Conservation (phyloP, 2,113 vertebrate genomes). For the Oncorhynchus keta region DNA sequence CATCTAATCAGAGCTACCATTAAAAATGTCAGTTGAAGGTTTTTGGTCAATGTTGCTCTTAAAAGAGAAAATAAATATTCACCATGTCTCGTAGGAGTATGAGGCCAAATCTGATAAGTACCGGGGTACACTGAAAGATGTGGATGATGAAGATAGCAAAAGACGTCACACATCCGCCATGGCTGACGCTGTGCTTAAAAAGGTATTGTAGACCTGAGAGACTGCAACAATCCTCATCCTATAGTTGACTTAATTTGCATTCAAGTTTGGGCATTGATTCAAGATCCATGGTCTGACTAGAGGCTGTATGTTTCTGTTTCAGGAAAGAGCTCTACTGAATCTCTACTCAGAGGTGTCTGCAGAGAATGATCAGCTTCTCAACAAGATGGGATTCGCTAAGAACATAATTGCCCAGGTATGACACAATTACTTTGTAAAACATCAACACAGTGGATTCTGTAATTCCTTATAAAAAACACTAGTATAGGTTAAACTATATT, state of each 20-base stretch:
- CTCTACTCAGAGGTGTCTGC: conserved; percentile 79
- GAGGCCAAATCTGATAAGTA: conserved; percentile 81
- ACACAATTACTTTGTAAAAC: not conserved
- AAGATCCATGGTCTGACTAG: not conserved
- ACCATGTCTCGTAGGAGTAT: conserved; percentile 78
- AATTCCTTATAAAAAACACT: not conserved
- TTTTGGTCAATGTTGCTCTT: not conserved
- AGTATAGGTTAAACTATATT: not conserved
- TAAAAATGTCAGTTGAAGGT: not conserved
- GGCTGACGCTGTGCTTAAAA: conserved; percentile 79
- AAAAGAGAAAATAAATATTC: not conserved
- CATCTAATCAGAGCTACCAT: not conserved
- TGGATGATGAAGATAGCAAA: conserved; percentile 55
- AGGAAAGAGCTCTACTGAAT: conserved; percentile 83
- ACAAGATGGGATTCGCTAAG: conserved; percentile 79
- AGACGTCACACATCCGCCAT: conserved; percentile 70
- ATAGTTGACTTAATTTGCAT: not conserved
- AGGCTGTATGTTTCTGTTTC: conserved; percentile 8
- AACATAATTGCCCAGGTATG: conserved; percentile 80
- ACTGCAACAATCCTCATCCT: not conserved
- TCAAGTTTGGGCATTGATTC: not conserved
- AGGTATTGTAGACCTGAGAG: conserved; percentile 68
- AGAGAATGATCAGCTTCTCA: conserved; percentile 79
- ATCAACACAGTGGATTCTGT: not conserved
- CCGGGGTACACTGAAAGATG: conserved; percentile 70